Evolutionary conservation across 2,888 invertebrate species (phyloP).

Genomic region (Drosophila colorata): DNA sequence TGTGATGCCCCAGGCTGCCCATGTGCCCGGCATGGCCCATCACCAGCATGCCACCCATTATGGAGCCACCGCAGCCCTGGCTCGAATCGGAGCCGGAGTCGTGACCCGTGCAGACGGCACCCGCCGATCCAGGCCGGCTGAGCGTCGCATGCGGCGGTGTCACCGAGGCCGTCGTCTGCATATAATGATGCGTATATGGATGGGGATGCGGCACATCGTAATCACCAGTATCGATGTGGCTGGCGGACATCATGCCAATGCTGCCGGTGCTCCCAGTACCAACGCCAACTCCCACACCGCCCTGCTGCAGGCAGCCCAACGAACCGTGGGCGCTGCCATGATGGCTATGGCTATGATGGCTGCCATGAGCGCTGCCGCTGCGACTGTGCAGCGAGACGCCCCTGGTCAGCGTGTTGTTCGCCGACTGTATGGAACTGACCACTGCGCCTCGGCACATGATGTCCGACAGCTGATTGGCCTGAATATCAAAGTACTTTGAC

Average conservation of each 20-base stretch:
- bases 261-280: constrained; percentile 77
- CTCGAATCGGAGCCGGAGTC: constrained; percentile 85
- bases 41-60: constrained; percentile 82
- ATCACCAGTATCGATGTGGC: constrained; percentile 85
- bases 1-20: constrained; percentile 82
- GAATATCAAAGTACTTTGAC: constrained; percentile 85
- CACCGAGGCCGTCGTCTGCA: constrained; percentile 85
- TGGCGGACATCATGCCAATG: constrained; percentile 83
- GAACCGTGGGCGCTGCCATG: constrained; percentile 82
- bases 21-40: constrained; percentile 75
- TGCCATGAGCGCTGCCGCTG: constrained; percentile 83
- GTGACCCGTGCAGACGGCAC: constrained; percentile 84
- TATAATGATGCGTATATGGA: constrained; percentile 86
- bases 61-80: constrained; percentile 84
- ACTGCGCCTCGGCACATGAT: constrained; percentile 85
- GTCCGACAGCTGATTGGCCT: constrained; percentile 86
- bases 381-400: constrained; percentile 85
- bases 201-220: constrained; percentile 86
- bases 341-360: constrained; percentile 78
- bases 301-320: constrained; percentile 82
- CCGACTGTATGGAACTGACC: constrained; percentile 85
- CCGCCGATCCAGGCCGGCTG: constrained; percentile 85
- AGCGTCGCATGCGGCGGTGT: constrained; percentile 85
- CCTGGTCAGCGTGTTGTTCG: constrained; percentile 85
- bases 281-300: constrained; percentile 67